These are phyloP conservation scores for Oryzias javanicus DNA, from an alignment of 2,113 vertebrate genomes.

Conservation along the genomic window DNA sequence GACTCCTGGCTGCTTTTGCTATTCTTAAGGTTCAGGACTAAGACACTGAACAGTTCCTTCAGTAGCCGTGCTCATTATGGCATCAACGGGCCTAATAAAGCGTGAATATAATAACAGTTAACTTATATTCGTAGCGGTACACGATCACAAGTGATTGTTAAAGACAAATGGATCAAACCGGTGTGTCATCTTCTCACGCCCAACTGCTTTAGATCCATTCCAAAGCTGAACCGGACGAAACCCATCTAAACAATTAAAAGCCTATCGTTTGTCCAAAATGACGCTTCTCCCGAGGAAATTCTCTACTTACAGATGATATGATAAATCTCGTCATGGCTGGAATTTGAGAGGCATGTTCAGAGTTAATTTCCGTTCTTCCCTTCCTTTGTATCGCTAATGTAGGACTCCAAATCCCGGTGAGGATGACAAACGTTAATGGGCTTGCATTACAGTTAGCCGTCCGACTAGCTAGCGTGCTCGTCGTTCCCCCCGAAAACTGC, in stretches of 20 bases:
- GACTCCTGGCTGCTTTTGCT: conserved; percentile 49
- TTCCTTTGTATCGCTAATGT: conserved; percentile 47
- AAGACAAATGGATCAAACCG: conserved; percentile 45
- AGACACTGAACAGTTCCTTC: conserved; percentile 73
- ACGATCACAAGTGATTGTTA: conserved; percentile 43
- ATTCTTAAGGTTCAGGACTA: conserved; percentile 69
- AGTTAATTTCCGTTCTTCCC: conserved; percentile 42
- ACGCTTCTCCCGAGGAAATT: conserved; percentile 27
- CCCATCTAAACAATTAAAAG: conserved; percentile 56
- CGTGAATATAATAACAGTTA: conserved; percentile 71
- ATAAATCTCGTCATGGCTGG: conserved; percentile 71
- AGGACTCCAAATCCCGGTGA: conserved; percentile 28
- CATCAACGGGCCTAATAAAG: conserved; percentile 66
- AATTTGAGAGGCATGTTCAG: conserved; percentile 71
- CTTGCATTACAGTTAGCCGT: conserved; percentile 55
- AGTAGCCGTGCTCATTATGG: conserved; percentile 53
- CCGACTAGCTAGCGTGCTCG: conserved; percentile 61
- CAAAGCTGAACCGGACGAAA: conserved; percentile 41
- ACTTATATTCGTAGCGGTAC: conserved; percentile 58
- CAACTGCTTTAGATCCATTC: conserved; percentile 49
- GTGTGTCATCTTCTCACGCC: conserved; percentile 65
- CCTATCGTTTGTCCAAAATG: conserved; percentile 30
- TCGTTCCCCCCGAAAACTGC: conserved; percentile 63
- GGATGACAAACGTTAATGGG: conserved; percentile 45
- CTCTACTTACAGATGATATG: conserved; percentile 73